phyloP scores from a whole-genome alignment of 1,140 invertebrate genomes.

The Drosophila jambulina region DNA sequence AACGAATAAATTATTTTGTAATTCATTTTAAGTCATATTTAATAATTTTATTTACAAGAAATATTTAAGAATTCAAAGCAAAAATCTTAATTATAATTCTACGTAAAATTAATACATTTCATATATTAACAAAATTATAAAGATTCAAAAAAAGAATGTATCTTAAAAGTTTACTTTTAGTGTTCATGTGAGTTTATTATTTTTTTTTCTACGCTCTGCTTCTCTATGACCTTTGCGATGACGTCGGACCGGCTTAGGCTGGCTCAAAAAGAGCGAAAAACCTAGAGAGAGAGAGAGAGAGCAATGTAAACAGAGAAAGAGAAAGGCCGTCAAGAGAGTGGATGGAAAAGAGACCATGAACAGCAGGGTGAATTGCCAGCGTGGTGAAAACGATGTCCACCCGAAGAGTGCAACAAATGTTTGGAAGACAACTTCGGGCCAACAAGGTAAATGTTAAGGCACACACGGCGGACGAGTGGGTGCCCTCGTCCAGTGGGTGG shows the following conservation, averaged over 20 bases:
- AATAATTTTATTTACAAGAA: not conserved
- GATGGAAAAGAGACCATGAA: constrained; percentile 1
- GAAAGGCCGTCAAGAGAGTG: constrained; percentile 15
- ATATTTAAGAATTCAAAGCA: not conserved
- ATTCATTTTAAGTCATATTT: not conserved
- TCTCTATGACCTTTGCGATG: constrained; percentile 68
- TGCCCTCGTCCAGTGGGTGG: constrained; percentile 3
- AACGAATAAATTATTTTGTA: too few species aligned
- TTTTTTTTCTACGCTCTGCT: not conserved
- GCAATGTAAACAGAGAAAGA: constrained; percentile 61
- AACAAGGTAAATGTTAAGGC: constrained; percentile 62
- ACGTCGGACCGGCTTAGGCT: constrained; percentile 49
- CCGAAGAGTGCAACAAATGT: constrained; percentile 74
- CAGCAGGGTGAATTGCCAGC: constrained; percentile 19
- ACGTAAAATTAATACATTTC: not conserved
- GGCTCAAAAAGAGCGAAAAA: constrained; percentile 15
- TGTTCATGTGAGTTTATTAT: not conserved
- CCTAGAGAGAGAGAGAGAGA: not conserved
- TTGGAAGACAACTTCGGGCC: constrained; percentile 35
- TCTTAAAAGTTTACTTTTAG: not conserved
- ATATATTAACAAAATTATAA: not conserved
- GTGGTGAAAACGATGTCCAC: constrained; percentile 56
- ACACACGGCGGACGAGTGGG: constrained; percentile 11
- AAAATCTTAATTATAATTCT: not conserved
- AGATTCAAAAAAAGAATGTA: too few species aligned